Conservation (phyloP, 2,797 vertebrate species). For the Coendou prehensilis region DNA sequence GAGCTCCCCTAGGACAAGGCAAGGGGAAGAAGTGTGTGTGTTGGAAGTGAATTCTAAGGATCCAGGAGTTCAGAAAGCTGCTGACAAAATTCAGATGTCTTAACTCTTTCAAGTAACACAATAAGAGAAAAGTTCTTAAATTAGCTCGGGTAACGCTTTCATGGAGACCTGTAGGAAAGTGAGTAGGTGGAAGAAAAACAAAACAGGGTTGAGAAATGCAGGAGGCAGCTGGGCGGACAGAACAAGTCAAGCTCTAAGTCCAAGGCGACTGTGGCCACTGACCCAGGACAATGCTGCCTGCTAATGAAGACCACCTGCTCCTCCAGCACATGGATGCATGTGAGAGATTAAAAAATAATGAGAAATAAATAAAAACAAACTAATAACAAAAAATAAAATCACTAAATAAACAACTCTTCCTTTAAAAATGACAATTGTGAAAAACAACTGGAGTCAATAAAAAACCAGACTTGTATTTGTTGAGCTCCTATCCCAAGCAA, state of each 20-base stretch:
- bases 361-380: neutral
- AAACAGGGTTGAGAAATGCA: neutral
- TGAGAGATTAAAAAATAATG: neutral
- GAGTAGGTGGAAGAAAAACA: neutral
- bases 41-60: neutral
- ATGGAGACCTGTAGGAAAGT: neutral
- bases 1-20: neutral
- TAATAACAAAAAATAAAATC: neutral
- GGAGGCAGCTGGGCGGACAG: neutral
- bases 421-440: neutral
- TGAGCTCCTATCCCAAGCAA: neutral
- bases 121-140: neutral
- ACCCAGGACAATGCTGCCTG: neutral
- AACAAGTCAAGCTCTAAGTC: neutral
- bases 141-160: neutral
- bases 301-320: neutral
- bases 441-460: neutral
- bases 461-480: neutral
- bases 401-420: neutral
- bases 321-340: neutral
- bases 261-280: accelerated
- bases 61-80: neutral
- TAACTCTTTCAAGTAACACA: neutral
- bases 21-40: neutral
- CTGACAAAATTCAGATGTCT: neutral